Base-by-base conservation (phyloP, 2,113 vertebrate genomes). In the Mirounga angustirostris region DNA sequence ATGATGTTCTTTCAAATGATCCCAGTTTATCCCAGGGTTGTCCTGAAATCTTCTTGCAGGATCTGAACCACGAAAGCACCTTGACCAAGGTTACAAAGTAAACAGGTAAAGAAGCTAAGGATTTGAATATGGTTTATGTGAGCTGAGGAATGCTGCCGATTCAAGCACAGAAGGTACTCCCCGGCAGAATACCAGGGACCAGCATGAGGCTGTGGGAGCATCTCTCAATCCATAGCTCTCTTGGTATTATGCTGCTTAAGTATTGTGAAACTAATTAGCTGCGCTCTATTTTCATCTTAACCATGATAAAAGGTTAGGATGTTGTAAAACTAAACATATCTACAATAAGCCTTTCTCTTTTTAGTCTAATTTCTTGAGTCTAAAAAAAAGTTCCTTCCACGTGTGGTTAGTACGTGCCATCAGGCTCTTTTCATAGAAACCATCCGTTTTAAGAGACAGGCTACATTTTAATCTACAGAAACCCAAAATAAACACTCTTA, bases 151-250 rank as follows among this genome's bases (percentile, higher is more conserved):
- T 24, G 65, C 4, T 4, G 76, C 52, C 52, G 30, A 43, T 4
- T 15, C 6, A 21, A 30, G 43, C 7, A 15, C 33, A 40, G 40
- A 13, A 59, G 22, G 13, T 21, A 8, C 6, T 40, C 7, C 33
- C 63, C 18, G 33, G 90, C 16, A 79, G 33, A 50, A 50, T 0
- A 16, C 19, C 18, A 50, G 76, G 16, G 28, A 12, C 73, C 74
- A 33, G 1, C 1, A 2, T 8, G 1, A 71, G 59, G 40, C 52
- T 43, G 5, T 2, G 22, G 10, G 5, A 43, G 36, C 3, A 7
- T 0, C 46, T 52, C 15, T n/a, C 3, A 36, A 6, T 4, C 24
- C 4, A 5, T 1, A 21, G 46, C 50, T 54, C 80, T 69, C 80
- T 40, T 40, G 1, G 26, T 0, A 21, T 5, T 30, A 3, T 0